Base-by-base conservation (phyloP, 2,113 vertebrate species). In the Cinclus mexicanus region DNA sequence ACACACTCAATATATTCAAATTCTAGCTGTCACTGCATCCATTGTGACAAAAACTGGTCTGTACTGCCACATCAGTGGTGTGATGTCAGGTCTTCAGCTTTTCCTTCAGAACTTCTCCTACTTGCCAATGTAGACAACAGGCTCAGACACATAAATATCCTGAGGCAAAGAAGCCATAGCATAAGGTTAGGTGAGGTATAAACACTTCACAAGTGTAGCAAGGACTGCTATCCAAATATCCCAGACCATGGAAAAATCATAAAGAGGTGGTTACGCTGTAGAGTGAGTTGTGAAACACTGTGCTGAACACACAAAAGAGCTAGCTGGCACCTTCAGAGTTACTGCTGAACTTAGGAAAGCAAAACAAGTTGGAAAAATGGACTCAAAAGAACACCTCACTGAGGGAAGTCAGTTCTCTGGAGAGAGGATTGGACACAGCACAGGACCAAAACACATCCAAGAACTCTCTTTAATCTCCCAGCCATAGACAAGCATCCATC, bases 401-500 rank as follows among this genome's bases (percentile, higher is more conserved):
- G 15, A 29, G 47, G 3, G 12, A 83, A 26, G 22, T 35, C 50
- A 12, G 1, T 15, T 24, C 46, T 87, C 41, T 24, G 71, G 5
- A 50, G 31, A 57, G 29, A 74, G 19, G 17, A 50, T 12, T 1
- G 5, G 41, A 42, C 29, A 10, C 0, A 0, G 31, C 4, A 2
- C 16, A 23, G 69, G 22, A 53, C 19, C 12, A 52, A 70, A 33
- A 12, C 15, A 55, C 9, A 21, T 6, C 33, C 47, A 59, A 24
- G 13, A n/a, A 23, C 13, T 3, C n/a, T 53, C 31, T 37, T 24
- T 1, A 4, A 14, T 33, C 16, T 78, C 31, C 0, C 3, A 59
- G 46, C n/a, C 35, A 23, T 19, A 26, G 28, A 29, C n/a, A 41
- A 33, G 31, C 0, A 0, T 7, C 52, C 4, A 1, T 65, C 37